Percentiles rank a stretch among this genome's conserved stretches.
These are phyloP conservation scores for Phyto melanocephala DNA, from an alignment of 2,888 invertebrate genomes.

Conservation along the genomic window DNA sequence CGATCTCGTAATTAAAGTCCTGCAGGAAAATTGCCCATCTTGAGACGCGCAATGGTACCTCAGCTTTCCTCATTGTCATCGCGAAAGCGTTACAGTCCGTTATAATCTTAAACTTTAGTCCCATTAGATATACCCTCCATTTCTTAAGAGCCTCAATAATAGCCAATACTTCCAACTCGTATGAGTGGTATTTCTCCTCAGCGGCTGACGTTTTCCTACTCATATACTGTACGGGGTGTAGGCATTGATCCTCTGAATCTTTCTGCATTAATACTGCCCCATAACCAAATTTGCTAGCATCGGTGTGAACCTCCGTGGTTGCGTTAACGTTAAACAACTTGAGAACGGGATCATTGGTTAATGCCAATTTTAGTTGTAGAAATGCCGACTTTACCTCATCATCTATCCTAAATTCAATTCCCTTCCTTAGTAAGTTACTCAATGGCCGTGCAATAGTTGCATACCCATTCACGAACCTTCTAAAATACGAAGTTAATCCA, in stretches of 20 bases:
- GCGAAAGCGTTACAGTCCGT: too few species aligned
- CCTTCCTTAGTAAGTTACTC: not conserved
- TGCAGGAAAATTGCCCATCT: conserved; percentile 49
- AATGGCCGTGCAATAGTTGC: conserved; percentile 34
- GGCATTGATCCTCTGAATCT: not conserved
- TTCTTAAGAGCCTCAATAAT: conserved; percentile 4
- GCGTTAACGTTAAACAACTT: not conserved
- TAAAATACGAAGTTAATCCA: conserved; percentile 56
- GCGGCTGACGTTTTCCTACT: conserved; percentile 2
- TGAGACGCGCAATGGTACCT: conserved; percentile 27
- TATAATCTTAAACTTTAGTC: not conserved
- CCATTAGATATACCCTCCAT: conserved; percentile 11
- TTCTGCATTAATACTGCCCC: not conserved
- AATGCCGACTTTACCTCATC: not conserved
- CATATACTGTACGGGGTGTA: conserved; percentile 1
- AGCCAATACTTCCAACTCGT: not conserved
- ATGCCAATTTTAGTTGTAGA: not conserved
- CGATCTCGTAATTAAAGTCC: conserved; percentile 23
- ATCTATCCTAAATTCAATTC: not conserved
- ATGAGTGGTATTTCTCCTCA: conserved; percentile 4
- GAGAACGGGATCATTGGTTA: not conserved
- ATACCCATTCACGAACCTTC: conserved; percentile 36
- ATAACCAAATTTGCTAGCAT: not conserved
- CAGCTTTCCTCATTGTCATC: not conserved
- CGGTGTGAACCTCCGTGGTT: not conserved